These are phyloP conservation scores for Trichonephila clavipes DNA, from an alignment of 1,140 invertebrate genomes.

Conservation along the genomic window DNA sequence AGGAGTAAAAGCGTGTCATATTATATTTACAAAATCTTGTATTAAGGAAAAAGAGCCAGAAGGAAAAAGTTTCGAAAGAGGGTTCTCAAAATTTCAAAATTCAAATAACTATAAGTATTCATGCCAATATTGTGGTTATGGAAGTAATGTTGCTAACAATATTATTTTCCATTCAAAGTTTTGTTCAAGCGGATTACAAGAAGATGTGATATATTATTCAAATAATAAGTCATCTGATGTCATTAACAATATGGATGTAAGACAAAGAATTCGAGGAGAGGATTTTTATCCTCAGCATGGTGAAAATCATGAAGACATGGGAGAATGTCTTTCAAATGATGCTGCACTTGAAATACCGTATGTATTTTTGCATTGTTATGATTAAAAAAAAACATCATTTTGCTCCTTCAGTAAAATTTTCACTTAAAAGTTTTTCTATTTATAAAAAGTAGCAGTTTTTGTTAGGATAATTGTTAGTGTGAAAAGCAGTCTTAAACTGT, in stretches of 20 bases:
- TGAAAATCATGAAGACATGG: background rate
- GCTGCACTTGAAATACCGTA: background rate
- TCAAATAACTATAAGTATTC: background rate
- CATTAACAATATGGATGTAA: constrained; percentile 9
- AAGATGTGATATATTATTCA: background rate
- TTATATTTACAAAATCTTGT: background rate
- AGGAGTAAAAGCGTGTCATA: background rate
- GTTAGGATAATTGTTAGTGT: too few species aligned
- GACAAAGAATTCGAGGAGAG: constrained; percentile 24
- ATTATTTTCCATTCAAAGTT: background rate
- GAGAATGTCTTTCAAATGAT: background rate
- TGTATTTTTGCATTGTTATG: background rate
- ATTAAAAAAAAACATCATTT: background rate
- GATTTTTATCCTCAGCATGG: background rate
- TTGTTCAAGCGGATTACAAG: too few species aligned
- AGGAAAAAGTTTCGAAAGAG: too few species aligned
- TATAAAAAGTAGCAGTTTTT: background rate
- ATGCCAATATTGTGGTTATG: constrained; percentile 9
- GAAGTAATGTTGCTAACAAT: background rate
- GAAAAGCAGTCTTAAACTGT: too few species aligned
- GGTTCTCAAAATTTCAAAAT: background rate
- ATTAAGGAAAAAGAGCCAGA: background rate
- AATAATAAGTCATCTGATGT: background rate
- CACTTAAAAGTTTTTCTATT: background rate
- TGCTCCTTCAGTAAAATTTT: background rate